Conservation (phyloP, 2,888 invertebrate genomes). For the Acheta domesticus region DNA sequence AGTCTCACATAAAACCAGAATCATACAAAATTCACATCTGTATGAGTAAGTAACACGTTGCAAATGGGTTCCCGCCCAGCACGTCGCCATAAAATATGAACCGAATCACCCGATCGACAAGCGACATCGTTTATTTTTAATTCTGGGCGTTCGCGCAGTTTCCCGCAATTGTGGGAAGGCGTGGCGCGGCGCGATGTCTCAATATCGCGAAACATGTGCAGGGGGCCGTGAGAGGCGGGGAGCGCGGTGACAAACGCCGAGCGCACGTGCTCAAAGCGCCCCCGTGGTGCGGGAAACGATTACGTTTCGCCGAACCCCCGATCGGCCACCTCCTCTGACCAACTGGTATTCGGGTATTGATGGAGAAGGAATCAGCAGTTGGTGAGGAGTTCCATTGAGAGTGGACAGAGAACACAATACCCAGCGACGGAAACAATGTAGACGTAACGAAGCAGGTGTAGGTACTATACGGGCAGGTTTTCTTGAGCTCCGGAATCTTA, state of each 20-base stretch:
- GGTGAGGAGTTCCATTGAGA: too few species aligned
- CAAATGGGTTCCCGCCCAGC: background rate
- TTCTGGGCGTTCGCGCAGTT: background rate
- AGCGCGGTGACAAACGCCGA: background rate
- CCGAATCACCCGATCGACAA: background rate
- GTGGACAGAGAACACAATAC: too few species aligned
- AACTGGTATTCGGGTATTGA: too few species aligned
- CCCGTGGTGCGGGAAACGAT: background rate
- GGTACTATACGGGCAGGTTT: too few species aligned
- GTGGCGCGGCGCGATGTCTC: background rate
- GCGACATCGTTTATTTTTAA: background rate
- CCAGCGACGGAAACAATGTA: too few species aligned
- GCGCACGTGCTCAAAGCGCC: background rate
- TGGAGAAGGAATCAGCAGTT: too few species aligned
- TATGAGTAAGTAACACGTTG: background rate
- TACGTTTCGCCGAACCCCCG: background rate
- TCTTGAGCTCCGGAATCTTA: too few species aligned
- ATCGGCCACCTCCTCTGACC: too few species aligned
- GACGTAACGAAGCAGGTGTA: too few species aligned
- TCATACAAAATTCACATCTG: constrained; percentile 18
- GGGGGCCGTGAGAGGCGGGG: background rate
- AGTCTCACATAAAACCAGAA: background rate
- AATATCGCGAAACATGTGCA: background rate
- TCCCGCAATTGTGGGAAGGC: background rate
- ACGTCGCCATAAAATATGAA: background rate